Evolutionary conservation across 2,888 invertebrate species (phyloP).

Genomic region (Ornithoptera alexandrae): DNA sequence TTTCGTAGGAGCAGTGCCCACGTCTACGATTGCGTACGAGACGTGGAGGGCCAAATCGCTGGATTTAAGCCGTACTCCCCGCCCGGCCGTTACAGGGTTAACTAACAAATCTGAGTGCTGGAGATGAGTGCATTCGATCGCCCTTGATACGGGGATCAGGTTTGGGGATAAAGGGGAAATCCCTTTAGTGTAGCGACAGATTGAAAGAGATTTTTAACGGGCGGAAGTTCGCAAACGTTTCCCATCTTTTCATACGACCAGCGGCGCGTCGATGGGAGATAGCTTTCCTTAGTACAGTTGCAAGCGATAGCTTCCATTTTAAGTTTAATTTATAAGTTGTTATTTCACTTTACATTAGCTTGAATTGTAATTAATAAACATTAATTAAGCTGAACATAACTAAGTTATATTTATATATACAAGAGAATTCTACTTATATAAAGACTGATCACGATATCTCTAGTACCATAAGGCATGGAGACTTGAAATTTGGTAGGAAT

Average conservation of each 20-base stretch:
- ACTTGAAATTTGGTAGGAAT: no score
- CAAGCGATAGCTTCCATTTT: not conserved
- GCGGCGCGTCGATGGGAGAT: conserved; percentile 1
- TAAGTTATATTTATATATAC: no score
- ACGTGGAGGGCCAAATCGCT: conserved; percentile 46
- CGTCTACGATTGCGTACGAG: not conserved
- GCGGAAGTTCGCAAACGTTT: conserved; percentile 17
- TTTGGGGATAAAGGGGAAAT: conserved; percentile 19
- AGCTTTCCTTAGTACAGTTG: not conserved
- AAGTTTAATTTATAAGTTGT: no score
- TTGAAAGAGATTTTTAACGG: conserved; percentile 26
- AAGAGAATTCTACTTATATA: no score
- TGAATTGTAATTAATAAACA: no score
- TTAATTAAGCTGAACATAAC: no score
- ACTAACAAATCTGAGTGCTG: conserved; percentile 15
- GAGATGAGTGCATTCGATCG: conserved; percentile 19
- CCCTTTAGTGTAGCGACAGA: conserved; percentile 19
- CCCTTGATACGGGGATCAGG: conserved; percentile 19
- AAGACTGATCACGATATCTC: no score
- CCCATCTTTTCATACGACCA: conserved; percentile 5
- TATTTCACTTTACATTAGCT: no score
- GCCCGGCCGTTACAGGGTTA: conserved; percentile 38
- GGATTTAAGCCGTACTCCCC: conserved; percentile 54
- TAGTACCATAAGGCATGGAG: no score
- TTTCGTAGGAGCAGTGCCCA: not conserved